These are phyloP conservation scores for Myoxocephalus aenaeus DNA, from an alignment of 2,797 vertebrate genomes.

Conservation along the genomic window DNA sequence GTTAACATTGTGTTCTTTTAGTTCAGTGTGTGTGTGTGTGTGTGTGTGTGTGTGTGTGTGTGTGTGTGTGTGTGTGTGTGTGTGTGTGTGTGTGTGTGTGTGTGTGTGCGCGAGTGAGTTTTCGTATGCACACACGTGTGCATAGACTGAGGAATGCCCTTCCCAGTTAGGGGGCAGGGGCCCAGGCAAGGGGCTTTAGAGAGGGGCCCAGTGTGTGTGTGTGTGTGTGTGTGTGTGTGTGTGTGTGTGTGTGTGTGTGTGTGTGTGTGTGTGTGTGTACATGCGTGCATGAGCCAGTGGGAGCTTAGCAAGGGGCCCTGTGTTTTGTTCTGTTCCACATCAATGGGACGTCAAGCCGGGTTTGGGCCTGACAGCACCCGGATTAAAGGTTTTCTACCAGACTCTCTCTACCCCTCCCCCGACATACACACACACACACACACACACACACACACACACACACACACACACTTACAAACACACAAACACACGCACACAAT, in stretches of 20 bases:
- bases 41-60: conserved; percentile 59
- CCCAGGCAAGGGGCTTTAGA: conserved; percentile 75
- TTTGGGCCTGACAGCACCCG: conserved; percentile 87
- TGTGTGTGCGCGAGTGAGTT: neutral
- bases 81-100: no score
- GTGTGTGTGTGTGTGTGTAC: conserved; percentile 38
- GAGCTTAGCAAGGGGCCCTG: conserved; percentile 83
- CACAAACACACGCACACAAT: conserved; percentile 33
- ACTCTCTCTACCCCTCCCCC: conserved; percentile 80
- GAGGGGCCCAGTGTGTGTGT: conserved; percentile 59
- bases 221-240: conserved; percentile 35
- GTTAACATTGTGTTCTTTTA: conserved; percentile 79
- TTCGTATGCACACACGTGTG: conserved; percentile 55
- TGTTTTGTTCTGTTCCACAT: conserved; percentile 92
- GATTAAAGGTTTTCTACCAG: conserved; percentile 88
- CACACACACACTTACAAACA: conserved; percentile 12
- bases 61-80: conserved; percentile 29
- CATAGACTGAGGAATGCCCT: conserved; percentile 76
- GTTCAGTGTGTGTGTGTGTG: conserved; percentile 54
- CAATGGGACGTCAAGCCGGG: conserved; percentile 90
- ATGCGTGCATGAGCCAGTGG: conserved; percentile 54
- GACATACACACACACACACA: conserved; percentile 39
- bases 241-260: conserved; percentile 33
- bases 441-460: conserved; percentile 20
- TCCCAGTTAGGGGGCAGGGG: conserved; percentile 71